Evolutionary conservation across 2,888 invertebrate genomes (phyloP).

Genomic region (Megaustenia siamemsis): DNA sequence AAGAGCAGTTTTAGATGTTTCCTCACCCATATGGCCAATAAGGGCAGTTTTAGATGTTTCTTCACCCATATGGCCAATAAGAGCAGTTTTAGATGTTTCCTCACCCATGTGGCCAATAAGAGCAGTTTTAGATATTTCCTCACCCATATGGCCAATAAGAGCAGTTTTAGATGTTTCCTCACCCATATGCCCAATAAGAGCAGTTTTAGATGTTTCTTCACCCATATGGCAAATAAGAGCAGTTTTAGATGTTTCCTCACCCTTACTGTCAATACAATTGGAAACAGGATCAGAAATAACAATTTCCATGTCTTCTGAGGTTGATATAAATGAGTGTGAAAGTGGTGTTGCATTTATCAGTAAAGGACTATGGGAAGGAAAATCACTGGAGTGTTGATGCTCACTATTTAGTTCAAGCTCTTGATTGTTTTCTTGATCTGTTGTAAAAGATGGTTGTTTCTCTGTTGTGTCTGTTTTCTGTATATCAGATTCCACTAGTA

Average conservation of each 20-base stretch:
- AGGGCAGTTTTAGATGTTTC: too few species aligned
- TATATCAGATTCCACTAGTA: neutral
- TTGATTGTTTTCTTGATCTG: neutral
- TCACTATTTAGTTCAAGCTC: neutral
- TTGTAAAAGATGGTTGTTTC: neutral
- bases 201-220: too few species aligned
- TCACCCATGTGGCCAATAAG: too few species aligned
- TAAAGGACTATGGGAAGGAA: neutral
- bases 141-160: too few species aligned
- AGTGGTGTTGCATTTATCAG: neutral
- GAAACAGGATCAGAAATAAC: neutral
- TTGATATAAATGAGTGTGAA: neutral
- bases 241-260: neutral
- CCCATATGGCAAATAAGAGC: too few species aligned
- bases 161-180: too few species aligned
- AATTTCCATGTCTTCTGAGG: neutral
- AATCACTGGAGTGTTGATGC: neutral
- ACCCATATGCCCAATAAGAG: too few species aligned
- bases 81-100: too few species aligned
- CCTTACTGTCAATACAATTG: neutral
- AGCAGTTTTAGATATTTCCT: too few species aligned
- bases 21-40: too few species aligned
- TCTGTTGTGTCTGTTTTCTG: neutral
- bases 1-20: too few species aligned
- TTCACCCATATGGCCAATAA: too few species aligned